Base-by-base conservation (phyloP, 2,888 invertebrate species). In the Pollenia amentaria region DNA sequence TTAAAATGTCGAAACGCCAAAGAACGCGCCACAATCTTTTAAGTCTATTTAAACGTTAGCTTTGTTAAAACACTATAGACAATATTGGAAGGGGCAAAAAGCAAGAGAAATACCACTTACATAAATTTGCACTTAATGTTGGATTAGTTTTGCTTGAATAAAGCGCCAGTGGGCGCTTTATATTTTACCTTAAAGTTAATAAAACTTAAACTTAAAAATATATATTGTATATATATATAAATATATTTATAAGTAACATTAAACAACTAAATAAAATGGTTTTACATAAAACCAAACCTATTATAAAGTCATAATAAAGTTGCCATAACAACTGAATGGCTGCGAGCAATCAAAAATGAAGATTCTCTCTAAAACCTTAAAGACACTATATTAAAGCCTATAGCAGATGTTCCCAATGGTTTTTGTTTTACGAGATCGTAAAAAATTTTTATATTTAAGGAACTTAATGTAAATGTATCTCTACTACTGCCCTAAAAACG, bases 51-150 rank as follows among this genome's bases (percentile, higher is more conserved):
- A 60, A 79, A 62, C 11, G 42, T 77, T 57, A 55, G 16, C 44
- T 67, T 57, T 16, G 65, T 18, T 57, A 4, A 67, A 77, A 44
- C 48, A 60, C 21, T 65, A 11, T 16, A 62, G 42, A 53, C 69
- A 72, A 62, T 38, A 46, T 60, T 29, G 57, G 46, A 44, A 60
- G 11, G 60, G 11, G 6, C 2, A 7, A n/a, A 48, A 46, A 46
- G 21, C 14, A 18, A 16, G 65, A 72, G 51, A 72, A 82, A 78
- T 69, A 78, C 48, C 67, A 77, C 73, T 81, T 84, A 84, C 80
- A 87, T 84, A 87, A 62, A 87, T 87, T 87, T 84, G 84, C 87
- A 87, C 87, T 87, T 87, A 87, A 87, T 84, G 72, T 84, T 81
- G 84, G 73, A 87, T 87, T 87, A 87, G 84, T 87, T 83, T 51